Evolutionary conservation across 1,140 invertebrate species (phyloP).

Genomic region (Polypedilum vanderplanki): DNA sequence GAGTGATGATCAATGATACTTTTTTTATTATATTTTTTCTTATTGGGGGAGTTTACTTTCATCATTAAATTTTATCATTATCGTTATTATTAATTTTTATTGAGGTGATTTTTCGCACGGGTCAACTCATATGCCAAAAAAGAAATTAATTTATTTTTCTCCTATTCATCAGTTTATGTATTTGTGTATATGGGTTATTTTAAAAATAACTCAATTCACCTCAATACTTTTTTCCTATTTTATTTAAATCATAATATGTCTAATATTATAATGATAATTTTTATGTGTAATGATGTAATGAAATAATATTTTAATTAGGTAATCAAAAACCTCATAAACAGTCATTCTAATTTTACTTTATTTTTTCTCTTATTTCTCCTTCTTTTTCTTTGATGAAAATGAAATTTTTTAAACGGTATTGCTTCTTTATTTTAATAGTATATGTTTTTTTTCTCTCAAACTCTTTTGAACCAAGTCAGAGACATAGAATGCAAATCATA

Average conservation of each 20-base stretch:
- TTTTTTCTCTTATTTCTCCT: neutral
- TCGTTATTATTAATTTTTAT: neutral
- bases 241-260: neutral
- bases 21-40: no score
- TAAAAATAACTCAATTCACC: neutral
- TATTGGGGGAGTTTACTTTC: no score
- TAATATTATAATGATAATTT: neutral
- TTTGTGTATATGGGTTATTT: no score
- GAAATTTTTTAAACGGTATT: slow-evolving; percentile 21
- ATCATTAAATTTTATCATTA: no score
- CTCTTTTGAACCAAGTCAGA: neutral
- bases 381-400: slow-evolving; percentile 22
- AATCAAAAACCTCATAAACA: slow-evolving; percentile 18
- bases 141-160: no score
- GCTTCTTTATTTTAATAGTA: slow-evolving; percentile 27
- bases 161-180: no score
- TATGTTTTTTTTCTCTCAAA: neutral
- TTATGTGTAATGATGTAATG: slow-evolving; percentile 9
- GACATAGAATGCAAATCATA: no score
- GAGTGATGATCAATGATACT: neutral
- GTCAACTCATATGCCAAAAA: neutral
- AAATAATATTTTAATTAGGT: neutral
- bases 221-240: neutral
- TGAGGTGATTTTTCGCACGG: neutral
- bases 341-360: neutral